Percentiles rank a stretch among this genome's conserved stretches.
phyloP scores from a whole-genome alignment of 2,797 vertebrate genomes.

The Microtus californicus region DNA sequence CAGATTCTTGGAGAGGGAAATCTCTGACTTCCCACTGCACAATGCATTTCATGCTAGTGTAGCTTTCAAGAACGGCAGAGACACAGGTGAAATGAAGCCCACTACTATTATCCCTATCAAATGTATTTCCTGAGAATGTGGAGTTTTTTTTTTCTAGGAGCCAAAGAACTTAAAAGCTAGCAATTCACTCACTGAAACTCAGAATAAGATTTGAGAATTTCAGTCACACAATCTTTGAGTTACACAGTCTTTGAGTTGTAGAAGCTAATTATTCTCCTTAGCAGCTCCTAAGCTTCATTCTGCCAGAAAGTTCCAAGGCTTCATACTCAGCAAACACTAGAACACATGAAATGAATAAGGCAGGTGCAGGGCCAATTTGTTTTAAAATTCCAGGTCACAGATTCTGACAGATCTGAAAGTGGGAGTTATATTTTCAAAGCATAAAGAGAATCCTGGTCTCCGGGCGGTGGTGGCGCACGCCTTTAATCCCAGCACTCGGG shows the following conservation, averaged over 20 bases:
- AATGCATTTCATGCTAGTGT: slow-evolving; percentile 28
- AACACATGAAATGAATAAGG: slow-evolving; percentile 22
- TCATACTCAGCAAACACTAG: slow-evolving; percentile 65
- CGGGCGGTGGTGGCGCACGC: too few species aligned
- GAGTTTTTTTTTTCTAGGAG: slow-evolving; percentile 77
- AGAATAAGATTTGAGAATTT: slow-evolving; percentile 82
- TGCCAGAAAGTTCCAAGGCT: slow-evolving; percentile 75
- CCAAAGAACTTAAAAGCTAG: slow-evolving; percentile 74
- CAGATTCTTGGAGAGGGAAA: background rate
- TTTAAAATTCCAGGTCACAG: slow-evolving; percentile 39
- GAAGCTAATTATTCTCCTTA: slow-evolving; percentile 84
- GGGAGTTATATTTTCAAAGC: slow-evolving; percentile 39
- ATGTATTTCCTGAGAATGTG: slow-evolving; percentile 83
- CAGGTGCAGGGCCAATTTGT: background rate
- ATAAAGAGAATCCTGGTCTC: too few species aligned
- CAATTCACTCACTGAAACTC: slow-evolving; percentile 82
- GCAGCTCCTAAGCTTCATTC: slow-evolving; percentile 77
- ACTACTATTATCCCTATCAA: slow-evolving; percentile 78
- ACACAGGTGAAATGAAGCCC: slow-evolving; percentile 61
- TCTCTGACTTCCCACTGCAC: background rate
- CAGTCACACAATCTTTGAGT: slow-evolving; percentile 84
- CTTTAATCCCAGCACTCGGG: too few species aligned
- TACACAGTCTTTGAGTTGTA: slow-evolving; percentile 80
- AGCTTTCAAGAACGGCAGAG: slow-evolving; percentile 61
- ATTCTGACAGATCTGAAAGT: slow-evolving; percentile 48